Evolutionary conservation across 2,888 invertebrate species (phyloP).

Genomic region (Torymus aiolomorphi): DNA sequence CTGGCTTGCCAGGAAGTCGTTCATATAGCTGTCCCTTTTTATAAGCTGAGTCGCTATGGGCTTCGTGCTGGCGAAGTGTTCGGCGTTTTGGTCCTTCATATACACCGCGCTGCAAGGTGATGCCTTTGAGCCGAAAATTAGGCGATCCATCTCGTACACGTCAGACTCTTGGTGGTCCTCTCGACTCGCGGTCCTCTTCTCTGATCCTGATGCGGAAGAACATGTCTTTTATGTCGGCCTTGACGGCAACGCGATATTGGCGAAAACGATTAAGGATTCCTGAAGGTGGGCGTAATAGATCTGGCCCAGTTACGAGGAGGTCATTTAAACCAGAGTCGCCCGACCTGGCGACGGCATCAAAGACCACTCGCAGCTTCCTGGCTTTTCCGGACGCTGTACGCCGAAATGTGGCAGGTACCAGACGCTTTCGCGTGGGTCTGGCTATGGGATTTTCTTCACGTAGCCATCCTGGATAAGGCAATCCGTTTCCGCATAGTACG

Average conservation of each 20-base stretch:
- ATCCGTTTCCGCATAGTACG: constrained; percentile 22
- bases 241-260: neutral
- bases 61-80: too few relatives aligned
- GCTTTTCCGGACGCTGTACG: constrained; percentile 4
- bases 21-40: neutral
- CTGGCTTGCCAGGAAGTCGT: neutral
- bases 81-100: neutral
- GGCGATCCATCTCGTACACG: neutral
- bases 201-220: neutral
- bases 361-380: constrained; percentile 12
- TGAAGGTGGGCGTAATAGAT: neutral
- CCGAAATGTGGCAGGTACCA: constrained; percentile 31
- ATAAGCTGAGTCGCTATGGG: neutral
- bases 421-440: neutral
- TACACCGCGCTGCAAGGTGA: constrained; percentile 9
- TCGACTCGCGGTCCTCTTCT: neutral
- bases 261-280: neutral
- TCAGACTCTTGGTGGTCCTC: neutral
- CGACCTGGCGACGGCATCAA: constrained; percentile 17
- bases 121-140: constrained; percentile 10
- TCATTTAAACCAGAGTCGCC: neutral
- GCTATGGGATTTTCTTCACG: neutral
- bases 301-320: neutral
- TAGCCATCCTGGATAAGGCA: constrained; percentile 16
- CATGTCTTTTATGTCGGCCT: too few relatives aligned